Base-by-base conservation (phyloP, 2,888 invertebrate genomes). In the Acanthosepion lycidas region DNA sequence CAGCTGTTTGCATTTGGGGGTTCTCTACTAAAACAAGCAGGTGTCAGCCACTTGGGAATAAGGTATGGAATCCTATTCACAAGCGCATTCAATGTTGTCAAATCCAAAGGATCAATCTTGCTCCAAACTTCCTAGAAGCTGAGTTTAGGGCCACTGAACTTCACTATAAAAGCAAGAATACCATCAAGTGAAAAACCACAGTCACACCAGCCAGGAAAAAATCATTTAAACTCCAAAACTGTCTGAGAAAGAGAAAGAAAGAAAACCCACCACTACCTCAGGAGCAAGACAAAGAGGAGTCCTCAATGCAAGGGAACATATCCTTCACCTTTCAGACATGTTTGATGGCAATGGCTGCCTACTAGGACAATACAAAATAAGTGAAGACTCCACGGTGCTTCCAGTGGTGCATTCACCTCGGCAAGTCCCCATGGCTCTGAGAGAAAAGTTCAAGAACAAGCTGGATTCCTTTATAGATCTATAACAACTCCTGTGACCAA, bases 401-500 rank as follows among this genome's bases (percentile, higher is more conserved):
- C 91, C 9, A 91, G 91, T 18, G 3, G 91, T 91, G 18, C 91
- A 91, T 91, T 18, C 91, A 33, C 91, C 91, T 18, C 18, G 33
- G 4, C 91, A 18, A 91, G 91, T 91, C 18, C 18, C 91, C 18
- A 6, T 91, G 18, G 91, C 91, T 9, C 18, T 91, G 33, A 91
- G 18, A 33, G 91, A 91, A 6, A 91, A 91, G 91, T 91, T 91
- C 91, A 91, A 91, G 91, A 33, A 4, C 91, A 33, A 91, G 18
- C 91, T 91, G 4, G 12, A 91, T 33, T 51, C 51, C 51, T 12
- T 91, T 18, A 33, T 91, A 33, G 33, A 33, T 33, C 91, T 33
- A 91, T 91, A n/a, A 91, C 18, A 91, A 91, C 91, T 91, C 91
- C 18, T n/a, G 91, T 91, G 91, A 91, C 91, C 91, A 91, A 18